phyloP scores from a whole-genome alignment of 1,140 invertebrate genomes.

The Anoplophora glabripennis region DNA sequence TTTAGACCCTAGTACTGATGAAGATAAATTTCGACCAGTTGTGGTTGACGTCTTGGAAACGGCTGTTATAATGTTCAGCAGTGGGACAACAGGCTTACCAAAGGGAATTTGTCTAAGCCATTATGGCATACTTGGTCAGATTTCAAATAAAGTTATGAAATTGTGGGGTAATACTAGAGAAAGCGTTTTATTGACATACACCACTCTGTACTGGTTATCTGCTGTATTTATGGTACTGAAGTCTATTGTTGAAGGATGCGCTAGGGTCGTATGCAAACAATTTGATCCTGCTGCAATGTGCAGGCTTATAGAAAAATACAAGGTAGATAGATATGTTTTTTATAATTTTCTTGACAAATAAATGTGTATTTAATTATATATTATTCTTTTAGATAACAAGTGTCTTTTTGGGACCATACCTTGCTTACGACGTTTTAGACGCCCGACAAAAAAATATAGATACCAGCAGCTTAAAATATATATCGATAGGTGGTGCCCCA shows the following conservation, averaged over 20 bases:
- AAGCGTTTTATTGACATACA: not conserved
- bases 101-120: constrained; percentile 38
- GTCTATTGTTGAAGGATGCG: not conserved
- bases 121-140: not conserved
- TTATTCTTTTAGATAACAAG: not conserved
- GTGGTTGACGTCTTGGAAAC: constrained; percentile 19
- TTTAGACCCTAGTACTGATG: not conserved
- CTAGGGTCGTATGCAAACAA: not conserved
- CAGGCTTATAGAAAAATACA: constrained; percentile 2
- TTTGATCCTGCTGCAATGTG: constrained; percentile 3
- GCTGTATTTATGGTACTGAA: not conserved
- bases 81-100: constrained; percentile 34
- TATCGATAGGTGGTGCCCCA: not conserved
- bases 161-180: not conserved
- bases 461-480: not conserved
- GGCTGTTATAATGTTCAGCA: constrained; percentile 34
- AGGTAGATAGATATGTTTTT: not conserved
- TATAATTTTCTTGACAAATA: not conserved
- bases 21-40: constrained; percentile 22
- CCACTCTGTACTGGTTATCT: constrained; percentile 7
- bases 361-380: too few relatives aligned
- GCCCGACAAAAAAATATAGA: not conserved
- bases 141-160: too few relatives aligned
- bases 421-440: not conserved
- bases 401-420: not conserved